phyloP scores from a whole-genome alignment of 2,888 invertebrate species.

The Helobdella robusta region DNA sequence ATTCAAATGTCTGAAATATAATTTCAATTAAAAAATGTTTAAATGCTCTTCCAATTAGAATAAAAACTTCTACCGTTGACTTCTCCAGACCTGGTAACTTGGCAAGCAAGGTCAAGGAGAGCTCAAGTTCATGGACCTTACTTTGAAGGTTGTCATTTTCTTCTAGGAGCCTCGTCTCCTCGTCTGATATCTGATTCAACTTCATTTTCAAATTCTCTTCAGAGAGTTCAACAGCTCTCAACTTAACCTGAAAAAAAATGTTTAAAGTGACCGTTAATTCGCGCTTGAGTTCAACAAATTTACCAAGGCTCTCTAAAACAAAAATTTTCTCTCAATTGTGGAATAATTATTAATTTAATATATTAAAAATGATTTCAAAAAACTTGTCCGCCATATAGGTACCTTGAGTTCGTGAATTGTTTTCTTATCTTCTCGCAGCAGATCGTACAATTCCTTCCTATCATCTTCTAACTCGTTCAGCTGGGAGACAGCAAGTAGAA shows the following conservation, averaged over 20 bases:
- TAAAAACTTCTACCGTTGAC: no score
- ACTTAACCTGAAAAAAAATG: slow-evolving; percentile 11
- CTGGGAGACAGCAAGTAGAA: not conserved
- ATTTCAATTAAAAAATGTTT: no score
- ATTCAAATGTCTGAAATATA: no score
- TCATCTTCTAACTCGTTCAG: slow-evolving; percentile 20
- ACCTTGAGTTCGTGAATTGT: slow-evolving; percentile 22
- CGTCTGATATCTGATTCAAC: slow-evolving; percentile 6
- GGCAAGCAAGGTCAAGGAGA: not conserved
- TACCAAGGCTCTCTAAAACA: no score
- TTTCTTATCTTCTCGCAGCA: slow-evolving; percentile 19
- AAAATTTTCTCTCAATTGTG: not conserved
- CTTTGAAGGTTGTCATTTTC: slow-evolving; percentile 14
- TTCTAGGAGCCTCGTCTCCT: slow-evolving; percentile 11
- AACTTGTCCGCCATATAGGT: no score
- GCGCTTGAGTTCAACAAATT: no score
- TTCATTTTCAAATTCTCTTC: slow-evolving; percentile 15
- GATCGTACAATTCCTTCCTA: slow-evolving; percentile 20
- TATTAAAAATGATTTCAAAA: slow-evolving; percentile 3
- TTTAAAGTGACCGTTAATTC: no score
- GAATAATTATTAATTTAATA: not conserved
- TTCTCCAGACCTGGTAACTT: not conserved
- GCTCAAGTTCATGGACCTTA: slow-evolving; percentile 13
- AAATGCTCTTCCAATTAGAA: no score
- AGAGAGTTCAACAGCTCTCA: slow-evolving; percentile 17